A percentile compares a stretch with the other conserved stretches of the same genome.
These are phyloP conservation scores for Bombus superbus DNA, from an alignment of 1,140 invertebrate species.

Conservation along the genomic window DNA sequence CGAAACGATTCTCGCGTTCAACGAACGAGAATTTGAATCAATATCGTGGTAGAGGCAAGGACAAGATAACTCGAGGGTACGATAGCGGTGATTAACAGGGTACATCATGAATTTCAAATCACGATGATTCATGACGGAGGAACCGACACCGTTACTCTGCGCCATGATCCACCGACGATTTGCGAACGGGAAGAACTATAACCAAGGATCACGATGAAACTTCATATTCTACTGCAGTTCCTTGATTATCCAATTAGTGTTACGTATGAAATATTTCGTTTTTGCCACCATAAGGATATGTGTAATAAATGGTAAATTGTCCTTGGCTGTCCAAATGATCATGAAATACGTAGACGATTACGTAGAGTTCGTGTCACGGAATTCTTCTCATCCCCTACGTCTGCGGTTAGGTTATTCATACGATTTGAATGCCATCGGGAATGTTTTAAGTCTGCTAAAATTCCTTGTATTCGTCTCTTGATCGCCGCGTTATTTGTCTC, in stretches of 20 bases:
- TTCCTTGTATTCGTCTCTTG: background rate
- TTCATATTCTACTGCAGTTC: background rate
- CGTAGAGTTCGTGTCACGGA: no score
- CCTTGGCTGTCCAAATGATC: background rate
- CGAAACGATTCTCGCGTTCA: background rate
- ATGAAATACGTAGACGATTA: no score
- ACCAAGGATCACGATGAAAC: background rate
- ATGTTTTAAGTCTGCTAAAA: background rate
- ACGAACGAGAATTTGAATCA: background rate
- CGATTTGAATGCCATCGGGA: no score
- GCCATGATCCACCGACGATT: background rate
- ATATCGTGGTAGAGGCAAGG: background rate
- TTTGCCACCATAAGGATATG: background rate
- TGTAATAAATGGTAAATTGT: background rate
- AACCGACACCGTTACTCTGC: background rate
- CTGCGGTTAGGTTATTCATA: no score
- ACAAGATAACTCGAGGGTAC: slow-evolving; percentile 16
- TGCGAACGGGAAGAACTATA: background rate
- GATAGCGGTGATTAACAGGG: slow-evolving; percentile 36
- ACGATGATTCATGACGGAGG: slow-evolving; percentile 24
- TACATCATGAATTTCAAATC: slow-evolving; percentile 35
- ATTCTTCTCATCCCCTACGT: background rate
- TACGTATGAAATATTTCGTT: background rate
- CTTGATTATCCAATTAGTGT: background rate
- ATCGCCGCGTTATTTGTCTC: background rate